phyloP scores from a whole-genome alignment of 2,797 vertebrate genomes.

The Onychomys torridus region DNA sequence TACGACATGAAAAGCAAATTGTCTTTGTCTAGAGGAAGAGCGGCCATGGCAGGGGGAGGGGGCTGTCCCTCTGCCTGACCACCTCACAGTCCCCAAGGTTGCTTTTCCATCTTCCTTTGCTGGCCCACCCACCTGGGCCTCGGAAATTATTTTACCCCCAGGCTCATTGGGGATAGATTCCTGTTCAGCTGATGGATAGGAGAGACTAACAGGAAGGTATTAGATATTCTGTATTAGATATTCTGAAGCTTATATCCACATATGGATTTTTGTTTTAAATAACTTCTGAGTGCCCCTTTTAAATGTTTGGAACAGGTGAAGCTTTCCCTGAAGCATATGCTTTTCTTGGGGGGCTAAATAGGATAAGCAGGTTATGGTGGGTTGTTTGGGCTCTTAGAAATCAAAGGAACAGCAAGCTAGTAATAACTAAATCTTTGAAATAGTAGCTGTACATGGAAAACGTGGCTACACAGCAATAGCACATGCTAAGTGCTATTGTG shows the following conservation, averaged over 20 bases:
- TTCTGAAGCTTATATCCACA: conserved; percentile 28
- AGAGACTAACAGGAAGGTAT: not conserved
- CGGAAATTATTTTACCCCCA: conserved; percentile 51
- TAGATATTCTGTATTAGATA: not conserved
- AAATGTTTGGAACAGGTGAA: conserved; percentile 58
- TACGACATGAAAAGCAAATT: conserved; percentile 88
- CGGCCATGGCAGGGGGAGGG: conserved; percentile 78
- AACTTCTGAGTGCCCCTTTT: conserved; percentile 35
- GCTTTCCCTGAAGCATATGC: conserved; percentile 69
- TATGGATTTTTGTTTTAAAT: not conserved
- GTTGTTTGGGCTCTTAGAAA: not conserved
- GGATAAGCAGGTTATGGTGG: conserved; percentile 40
- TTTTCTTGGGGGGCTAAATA: conserved; percentile 62
- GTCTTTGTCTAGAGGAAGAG: conserved; percentile 86
- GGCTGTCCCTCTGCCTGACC: conserved; percentile 73
- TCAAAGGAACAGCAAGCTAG: conserved; percentile 49
- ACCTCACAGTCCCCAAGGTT: conserved; percentile 69
- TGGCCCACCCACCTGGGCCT: conserved; percentile 55
- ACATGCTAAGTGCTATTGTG: not conserved
- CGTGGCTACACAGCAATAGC: not conserved
- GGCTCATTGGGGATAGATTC: not conserved
- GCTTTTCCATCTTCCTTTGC: conserved; percentile 68
- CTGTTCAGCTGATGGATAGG: conserved; percentile 48
- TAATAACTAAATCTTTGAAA: conserved; percentile 4
- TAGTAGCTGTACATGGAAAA: not conserved